Evolutionary conservation across 1,140 invertebrate species (phyloP).

Genomic region (Polypedilum pembai): DNA sequence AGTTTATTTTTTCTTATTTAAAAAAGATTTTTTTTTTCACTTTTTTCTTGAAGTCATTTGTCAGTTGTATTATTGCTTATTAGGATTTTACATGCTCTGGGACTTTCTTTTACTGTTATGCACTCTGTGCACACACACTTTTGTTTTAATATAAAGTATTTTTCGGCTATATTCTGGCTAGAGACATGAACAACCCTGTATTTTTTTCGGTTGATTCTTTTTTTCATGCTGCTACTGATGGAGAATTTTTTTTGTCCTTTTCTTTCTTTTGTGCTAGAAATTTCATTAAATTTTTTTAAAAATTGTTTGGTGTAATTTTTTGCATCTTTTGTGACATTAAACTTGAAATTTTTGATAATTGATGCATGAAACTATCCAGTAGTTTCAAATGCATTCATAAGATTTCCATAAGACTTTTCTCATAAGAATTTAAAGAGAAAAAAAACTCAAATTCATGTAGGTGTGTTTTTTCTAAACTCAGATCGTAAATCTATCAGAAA

Average conservation of each 20-base stretch:
- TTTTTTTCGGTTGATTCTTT: conserved; percentile 6
- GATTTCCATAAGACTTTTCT: no score
- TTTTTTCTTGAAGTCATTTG: conserved; percentile 9
- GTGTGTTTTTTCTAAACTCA: no score
- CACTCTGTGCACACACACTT: not conserved
- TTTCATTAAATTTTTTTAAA: not conserved
- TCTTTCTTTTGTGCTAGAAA: not conserved
- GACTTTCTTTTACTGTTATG: not conserved
- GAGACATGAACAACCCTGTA: conserved; percentile 27
- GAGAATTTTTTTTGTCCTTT: not conserved
- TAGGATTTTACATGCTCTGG: not conserved
- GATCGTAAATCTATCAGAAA: no score
- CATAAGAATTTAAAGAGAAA: no score
- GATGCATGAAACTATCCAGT: no score
- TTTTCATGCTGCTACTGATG: not conserved
- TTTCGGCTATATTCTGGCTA: not conserved
- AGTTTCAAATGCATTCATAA: no score
- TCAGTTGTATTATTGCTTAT: conserved; percentile 23
- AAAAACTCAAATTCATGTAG: no score
- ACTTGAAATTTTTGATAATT: not conserved
- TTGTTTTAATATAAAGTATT: conserved; percentile 11
- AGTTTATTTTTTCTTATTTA: not conserved
- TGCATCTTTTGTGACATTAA: not conserved
- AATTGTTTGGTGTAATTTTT: not conserved
- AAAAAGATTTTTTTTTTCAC: conserved; percentile 20